phyloP scores from a whole-genome alignment of 2,888 invertebrate genomes.

The Ceratothoa steindachneri region DNA sequence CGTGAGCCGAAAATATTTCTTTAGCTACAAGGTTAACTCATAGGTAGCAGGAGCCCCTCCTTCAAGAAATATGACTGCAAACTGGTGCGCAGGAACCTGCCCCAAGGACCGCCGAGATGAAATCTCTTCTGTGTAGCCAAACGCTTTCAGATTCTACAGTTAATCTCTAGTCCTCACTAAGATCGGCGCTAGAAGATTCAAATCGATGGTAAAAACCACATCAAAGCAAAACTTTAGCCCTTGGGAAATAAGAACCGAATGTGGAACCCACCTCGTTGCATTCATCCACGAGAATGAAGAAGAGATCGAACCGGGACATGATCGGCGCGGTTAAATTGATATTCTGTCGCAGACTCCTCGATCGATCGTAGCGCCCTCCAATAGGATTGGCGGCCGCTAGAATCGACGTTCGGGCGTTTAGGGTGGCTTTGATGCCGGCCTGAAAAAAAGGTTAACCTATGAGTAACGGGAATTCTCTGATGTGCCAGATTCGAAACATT shows the following conservation, averaged over 20 bases:
- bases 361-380: constrained; percentile 91
- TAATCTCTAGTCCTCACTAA: too few relatives aligned
- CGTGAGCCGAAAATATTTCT: too few relatives aligned
- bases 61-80: too few relatives aligned
- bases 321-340: constrained; percentile 90
- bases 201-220: too few relatives aligned
- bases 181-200: too few relatives aligned
- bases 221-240: too few relatives aligned
- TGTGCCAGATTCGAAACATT: neutral
- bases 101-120: too few relatives aligned
- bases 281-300: constrained; percentile 96
- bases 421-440: constrained; percentile 92
- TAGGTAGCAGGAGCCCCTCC: too few relatives aligned
- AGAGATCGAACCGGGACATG: constrained; percentile 97
- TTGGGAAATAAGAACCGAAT: neutral
- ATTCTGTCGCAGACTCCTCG: constrained; percentile 90
- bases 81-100: too few relatives aligned
- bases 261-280: constrained; percentile 69
- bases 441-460: constrained; percentile 51
- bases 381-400: constrained; percentile 97
- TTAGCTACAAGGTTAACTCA: too few relatives aligned
- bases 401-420: constrained; percentile 96
- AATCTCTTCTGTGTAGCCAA: too few relatives aligned
- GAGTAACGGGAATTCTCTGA: neutral
- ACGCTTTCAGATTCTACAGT: too few relatives aligned